Evolutionary conservation across 64 coral and sea anemone species (phyloP).

Genomic region (Orbicella faveolata): DNA sequence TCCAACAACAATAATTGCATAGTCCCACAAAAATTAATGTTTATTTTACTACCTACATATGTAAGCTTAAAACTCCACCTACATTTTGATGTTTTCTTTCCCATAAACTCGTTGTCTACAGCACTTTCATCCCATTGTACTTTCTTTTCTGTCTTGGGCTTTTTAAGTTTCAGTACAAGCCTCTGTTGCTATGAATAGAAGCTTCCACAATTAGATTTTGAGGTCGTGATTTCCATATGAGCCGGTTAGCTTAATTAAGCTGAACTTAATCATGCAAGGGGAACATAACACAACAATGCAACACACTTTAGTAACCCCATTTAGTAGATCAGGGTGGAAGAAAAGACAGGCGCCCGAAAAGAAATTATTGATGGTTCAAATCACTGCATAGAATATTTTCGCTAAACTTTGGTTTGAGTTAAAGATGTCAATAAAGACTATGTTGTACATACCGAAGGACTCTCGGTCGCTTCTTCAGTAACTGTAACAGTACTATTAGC

Average conservation of each 20-base stretch:
- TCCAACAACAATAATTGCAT: no score
- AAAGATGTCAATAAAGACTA: not conserved
- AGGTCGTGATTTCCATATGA: no score
- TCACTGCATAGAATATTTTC: no score
- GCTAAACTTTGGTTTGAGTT: not conserved
- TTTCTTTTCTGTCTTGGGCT: slow-evolving; percentile 87
- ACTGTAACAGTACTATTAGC: slow-evolving; percentile 49
- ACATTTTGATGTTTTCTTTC: slow-evolving; percentile 99
- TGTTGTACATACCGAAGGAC: slow-evolving; percentile 45
- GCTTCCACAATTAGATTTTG: no score
- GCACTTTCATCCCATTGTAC: slow-evolving; percentile 90
- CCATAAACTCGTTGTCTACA: slow-evolving; percentile 98
- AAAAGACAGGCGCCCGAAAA: no score
- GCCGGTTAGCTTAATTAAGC: no score
- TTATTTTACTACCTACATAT: not conserved
- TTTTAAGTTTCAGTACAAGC: slow-evolving; percentile 87
- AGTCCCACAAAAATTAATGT: no score
- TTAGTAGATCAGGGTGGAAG: no score
- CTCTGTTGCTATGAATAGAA: slow-evolving; percentile 64
- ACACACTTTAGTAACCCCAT: no score
- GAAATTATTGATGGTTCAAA: no score
- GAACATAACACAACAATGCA: no score
- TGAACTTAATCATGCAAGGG: no score
- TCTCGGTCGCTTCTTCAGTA: slow-evolving; percentile 74
- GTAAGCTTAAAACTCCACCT: not conserved